Evolutionary conservation across 2,888 invertebrate species (phyloP).

Genomic region (Cataglyphis cursor): DNA sequence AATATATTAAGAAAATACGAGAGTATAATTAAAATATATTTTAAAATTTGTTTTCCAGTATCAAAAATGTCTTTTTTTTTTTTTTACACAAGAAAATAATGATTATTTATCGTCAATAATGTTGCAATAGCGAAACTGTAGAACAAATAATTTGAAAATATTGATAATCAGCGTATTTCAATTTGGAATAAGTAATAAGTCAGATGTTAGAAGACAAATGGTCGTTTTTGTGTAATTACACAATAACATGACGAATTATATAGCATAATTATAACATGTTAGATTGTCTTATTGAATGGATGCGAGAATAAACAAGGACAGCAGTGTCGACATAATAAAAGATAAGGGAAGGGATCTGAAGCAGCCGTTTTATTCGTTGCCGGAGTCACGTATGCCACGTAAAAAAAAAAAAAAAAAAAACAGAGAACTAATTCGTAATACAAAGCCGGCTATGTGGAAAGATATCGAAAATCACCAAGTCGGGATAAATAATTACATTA

Average conservation of each 20-base stretch:
- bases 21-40: background rate
- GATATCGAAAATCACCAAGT: slow-evolving; percentile 2
- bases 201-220: background rate
- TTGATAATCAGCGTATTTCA: background rate
- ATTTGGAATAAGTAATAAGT: background rate
- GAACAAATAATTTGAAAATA: background rate
- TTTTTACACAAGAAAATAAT: background rate
- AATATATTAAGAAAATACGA: background rate
- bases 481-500: background rate
- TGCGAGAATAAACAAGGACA: background rate
- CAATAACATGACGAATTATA: background rate
- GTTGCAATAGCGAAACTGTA: background rate
- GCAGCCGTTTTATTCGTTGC: slow-evolving; percentile 61
- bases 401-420: slow-evolving; percentile 45
- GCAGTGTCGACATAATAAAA: slow-evolving; percentile 3
- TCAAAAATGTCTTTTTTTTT: background rate
- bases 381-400: slow-evolving; percentile 69
- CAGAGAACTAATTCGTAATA: background rate
- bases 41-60: background rate
- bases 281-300: background rate
- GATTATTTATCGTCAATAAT: background rate
- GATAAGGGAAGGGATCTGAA: slow-evolving; percentile 1
- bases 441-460: slow-evolving; percentile 43
- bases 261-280: background rate
- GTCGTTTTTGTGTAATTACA: slow-evolving; percentile 1